Evolutionary conservation across 2,797 vertebrate species (phyloP), one percentile per base, ranked within the genome.

Genomic region (Gallinago nigripennis): DNA sequence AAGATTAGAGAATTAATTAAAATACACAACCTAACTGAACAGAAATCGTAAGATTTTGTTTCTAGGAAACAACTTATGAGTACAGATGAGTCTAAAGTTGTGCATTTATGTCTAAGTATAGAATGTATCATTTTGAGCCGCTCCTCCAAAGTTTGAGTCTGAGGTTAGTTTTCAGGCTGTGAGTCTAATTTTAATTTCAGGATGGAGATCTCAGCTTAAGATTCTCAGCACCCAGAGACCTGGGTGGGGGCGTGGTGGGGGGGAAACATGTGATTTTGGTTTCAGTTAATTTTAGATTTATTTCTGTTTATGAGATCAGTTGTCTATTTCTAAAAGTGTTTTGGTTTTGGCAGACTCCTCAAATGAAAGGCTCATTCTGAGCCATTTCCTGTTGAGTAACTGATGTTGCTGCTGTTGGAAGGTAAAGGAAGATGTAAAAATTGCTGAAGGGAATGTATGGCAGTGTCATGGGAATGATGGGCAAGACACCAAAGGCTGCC

Each of bases 271-370:
- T 95, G 93, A 95, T 95, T 94, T 94, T 93, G 68, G 68, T 87
- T 96, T 91, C 86, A 66, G 86, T 89, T 92, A 88, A 93, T 92
- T 95, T 96, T 94, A 92, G 88, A 76, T 85, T 85, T 95, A 95
- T 95, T 86, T 97, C 95, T 97, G 87, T 91, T 95, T 93, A 88
- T 91, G 91, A 95, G 89, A 94, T 93, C 92, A 92, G 84, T 95
- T 97, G 73, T 94, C 94, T 96, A 70, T 95, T 95, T 96, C 95
- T 95, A 96, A 96, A 94, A 95, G 48, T 61, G 93, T 93, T 95
- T 95, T 88, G 48, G 9, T 90, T 96, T 96, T 95, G 95, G 90
- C 93, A 96, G 90, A 85, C 84, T 96, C 43, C 86, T 96, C 76
- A 93, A 87, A 82, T 60, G 86, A 92, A 54, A 77, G 54, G 73